Conservation (phyloP, 1,140 invertebrate species). For the Sitodiplosis mosellana region DNA sequence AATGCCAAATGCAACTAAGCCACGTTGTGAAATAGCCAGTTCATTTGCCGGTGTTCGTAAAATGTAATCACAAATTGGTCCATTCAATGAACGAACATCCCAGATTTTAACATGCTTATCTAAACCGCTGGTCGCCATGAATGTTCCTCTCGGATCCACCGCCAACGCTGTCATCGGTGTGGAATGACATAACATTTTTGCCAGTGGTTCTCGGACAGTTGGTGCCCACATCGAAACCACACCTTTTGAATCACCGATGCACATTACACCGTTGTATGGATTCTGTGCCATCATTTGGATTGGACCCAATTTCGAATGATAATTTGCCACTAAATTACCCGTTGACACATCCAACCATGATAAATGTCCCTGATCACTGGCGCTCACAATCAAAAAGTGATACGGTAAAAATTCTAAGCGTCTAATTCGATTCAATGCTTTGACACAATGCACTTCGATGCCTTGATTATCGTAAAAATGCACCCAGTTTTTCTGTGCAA, state of each 20-base stretch:
- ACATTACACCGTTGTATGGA: slow-evolving; percentile 84
- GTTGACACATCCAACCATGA: slow-evolving; percentile 90
- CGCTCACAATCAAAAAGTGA: slow-evolving; percentile 84
- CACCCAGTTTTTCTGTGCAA: slow-evolving; percentile 91
- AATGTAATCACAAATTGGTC: slow-evolving; percentile 51
- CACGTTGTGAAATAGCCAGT: slow-evolving; percentile 76
- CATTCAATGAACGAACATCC: slow-evolving; percentile 74
- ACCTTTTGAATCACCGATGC: slow-evolving; percentile 78
- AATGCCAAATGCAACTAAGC: slow-evolving; percentile 56
- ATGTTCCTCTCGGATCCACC: slow-evolving; percentile 70
- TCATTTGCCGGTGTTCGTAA: slow-evolving; percentile 47
- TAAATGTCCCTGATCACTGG: slow-evolving; percentile 61
- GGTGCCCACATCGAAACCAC: slow-evolving; percentile 93
- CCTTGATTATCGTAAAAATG: slow-evolving; percentile 96
- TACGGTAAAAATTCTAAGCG: slow-evolving; percentile 90
- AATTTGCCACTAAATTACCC: slow-evolving; percentile 70
- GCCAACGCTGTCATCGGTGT: slow-evolving; percentile 60
- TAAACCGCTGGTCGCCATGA: slow-evolving; percentile 75
- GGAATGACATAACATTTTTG: slow-evolving; percentile 80
- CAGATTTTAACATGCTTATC: slow-evolving; percentile 80
- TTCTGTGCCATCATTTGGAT: slow-evolving; percentile 82
- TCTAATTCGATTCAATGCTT: slow-evolving; percentile 59
- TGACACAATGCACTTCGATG: slow-evolving; percentile 90
- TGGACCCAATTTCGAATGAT: slow-evolving; percentile 51
- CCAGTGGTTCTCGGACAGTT: slow-evolving; percentile 64